Percentiles rank a stretch among this genome's conserved stretches.
Evolutionary conservation across 2,113 vertebrate genomes (phyloP).

Genomic region (Glareola pratincola): DNA sequence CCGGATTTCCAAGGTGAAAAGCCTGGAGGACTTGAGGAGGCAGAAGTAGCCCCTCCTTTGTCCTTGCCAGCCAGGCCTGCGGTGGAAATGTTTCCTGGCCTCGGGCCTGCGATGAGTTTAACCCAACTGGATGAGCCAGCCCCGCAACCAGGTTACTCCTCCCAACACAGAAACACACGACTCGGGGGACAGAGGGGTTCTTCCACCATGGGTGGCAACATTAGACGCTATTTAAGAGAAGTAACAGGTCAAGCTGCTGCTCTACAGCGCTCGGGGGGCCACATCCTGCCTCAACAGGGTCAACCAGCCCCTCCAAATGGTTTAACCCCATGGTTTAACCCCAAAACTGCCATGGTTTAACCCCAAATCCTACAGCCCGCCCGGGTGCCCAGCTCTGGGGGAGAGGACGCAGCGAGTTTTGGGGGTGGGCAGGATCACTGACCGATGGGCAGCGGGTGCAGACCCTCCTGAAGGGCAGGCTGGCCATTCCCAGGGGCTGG

Average conservation of each 20-base stretch:
- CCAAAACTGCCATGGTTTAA: neutral
- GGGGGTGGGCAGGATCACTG: neutral
- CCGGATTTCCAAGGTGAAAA: neutral
- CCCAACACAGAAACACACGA: neutral
- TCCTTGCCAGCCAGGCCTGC: neutral
- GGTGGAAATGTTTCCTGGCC: neutral
- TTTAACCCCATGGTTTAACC: neutral
- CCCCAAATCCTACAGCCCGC: neutral
- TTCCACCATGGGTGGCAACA: neutral
- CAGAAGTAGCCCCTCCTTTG: neutral
- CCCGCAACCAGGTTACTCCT: neutral
- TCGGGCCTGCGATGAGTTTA: neutral
- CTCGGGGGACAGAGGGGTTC: neutral
- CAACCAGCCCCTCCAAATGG: neutral
- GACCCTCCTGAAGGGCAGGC: conserved; percentile 30
- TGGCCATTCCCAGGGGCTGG: conserved; percentile 4
- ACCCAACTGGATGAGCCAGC: neutral
- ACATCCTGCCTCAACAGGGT: neutral
- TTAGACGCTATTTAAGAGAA: neutral
- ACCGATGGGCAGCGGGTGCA: conserved; percentile 39
- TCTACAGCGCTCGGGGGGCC: rapidly evolving
- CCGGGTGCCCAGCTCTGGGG: neutral
- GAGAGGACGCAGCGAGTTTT: neutral
- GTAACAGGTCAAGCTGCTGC: neutral
- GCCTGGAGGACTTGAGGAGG: neutral